phyloP scores from a whole-genome alignment of 2,888 invertebrate genomes.

The Rapana venosa region DNA sequence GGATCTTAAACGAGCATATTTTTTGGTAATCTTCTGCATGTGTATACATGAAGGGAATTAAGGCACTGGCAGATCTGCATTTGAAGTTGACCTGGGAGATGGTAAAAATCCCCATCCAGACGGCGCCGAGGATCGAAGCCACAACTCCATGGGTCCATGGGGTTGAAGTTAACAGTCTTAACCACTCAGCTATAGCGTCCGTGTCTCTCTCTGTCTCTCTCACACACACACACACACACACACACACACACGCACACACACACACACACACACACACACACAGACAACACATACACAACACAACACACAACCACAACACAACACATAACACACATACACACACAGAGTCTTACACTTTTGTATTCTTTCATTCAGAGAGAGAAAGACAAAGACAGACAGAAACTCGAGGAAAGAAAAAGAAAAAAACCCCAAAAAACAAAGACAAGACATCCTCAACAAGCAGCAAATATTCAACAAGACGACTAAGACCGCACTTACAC shows the following conservation, averaged over 20 bases:
- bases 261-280: neutral
- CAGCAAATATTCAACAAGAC: neutral
- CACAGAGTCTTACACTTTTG: neutral
- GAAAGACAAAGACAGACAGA: neutral
- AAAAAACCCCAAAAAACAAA: neutral
- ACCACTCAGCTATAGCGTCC: too few species aligned
- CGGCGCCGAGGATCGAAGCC: too few species aligned
- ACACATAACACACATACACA: conserved; percentile 25
- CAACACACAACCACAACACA: too few species aligned
- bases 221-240: conserved; percentile 13
- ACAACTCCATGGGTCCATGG: too few species aligned
- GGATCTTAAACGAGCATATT: too few species aligned
- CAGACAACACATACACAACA: neutral
- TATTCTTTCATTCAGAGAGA: too few species aligned
- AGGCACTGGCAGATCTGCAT: too few species aligned
- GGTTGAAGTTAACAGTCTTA: too few species aligned
- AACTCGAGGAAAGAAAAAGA: neutral
- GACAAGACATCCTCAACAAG: neutral
- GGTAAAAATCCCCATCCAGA: too few species aligned
- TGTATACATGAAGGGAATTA: too few species aligned
- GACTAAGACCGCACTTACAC: neutral
- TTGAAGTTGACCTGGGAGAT: too few species aligned
- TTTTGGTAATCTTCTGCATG: too few species aligned
- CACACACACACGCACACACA: conserved; percentile 6
- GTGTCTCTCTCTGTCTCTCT: neutral